Evolutionary conservation across 30 jellyfish, hydroid and myxozoan genomes (phyloP).

Genomic region (Hydra vulgaris): DNA sequence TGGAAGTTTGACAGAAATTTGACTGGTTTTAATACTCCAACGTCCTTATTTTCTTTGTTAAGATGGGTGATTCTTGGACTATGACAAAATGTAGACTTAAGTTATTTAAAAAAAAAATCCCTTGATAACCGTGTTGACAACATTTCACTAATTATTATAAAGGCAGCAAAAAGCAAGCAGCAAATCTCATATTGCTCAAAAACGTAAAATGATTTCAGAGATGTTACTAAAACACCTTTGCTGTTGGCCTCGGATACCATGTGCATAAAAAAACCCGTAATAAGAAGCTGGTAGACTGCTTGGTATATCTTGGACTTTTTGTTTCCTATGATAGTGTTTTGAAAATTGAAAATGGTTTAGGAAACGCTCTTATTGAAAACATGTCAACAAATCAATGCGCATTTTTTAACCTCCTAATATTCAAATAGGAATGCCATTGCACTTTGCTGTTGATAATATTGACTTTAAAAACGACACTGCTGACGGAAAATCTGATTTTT

Average conservation of each 20-base stretch:
- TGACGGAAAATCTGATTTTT: too few relatives aligned
- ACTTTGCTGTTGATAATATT: conserved; percentile 22
- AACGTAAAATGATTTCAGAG: too few relatives aligned
- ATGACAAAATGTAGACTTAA: background rate
- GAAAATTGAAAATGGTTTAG: conserved; percentile 27
- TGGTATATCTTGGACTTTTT: conserved; percentile 18
- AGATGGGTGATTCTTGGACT: conserved; percentile 21
- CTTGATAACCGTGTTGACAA: conserved; percentile 20
- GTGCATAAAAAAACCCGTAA: conserved; percentile 24
- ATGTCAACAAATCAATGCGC: too few relatives aligned
- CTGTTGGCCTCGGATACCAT: conserved; percentile 29
- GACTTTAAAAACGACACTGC: too few relatives aligned
- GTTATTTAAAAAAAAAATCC: background rate
- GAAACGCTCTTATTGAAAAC: too few relatives aligned
- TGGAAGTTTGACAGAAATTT: too few relatives aligned
- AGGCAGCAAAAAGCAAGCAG: conserved; percentile 15
- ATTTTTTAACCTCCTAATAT: conserved; percentile 13
- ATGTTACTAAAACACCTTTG: conserved; percentile 3
- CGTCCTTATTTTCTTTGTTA: background rate
- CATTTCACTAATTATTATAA: background rate
- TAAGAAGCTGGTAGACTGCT: conserved; percentile 4
- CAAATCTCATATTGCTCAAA: conserved; percentile 10
- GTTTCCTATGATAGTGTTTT: conserved; percentile 29
- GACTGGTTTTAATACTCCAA: conserved; percentile 16
- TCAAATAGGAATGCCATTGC: background rate